Percentiles rank a stretch among this genome's conserved stretches.
Conservation (phyloP, 1,140 invertebrate species). For the Nasonia giraulti region DNA sequence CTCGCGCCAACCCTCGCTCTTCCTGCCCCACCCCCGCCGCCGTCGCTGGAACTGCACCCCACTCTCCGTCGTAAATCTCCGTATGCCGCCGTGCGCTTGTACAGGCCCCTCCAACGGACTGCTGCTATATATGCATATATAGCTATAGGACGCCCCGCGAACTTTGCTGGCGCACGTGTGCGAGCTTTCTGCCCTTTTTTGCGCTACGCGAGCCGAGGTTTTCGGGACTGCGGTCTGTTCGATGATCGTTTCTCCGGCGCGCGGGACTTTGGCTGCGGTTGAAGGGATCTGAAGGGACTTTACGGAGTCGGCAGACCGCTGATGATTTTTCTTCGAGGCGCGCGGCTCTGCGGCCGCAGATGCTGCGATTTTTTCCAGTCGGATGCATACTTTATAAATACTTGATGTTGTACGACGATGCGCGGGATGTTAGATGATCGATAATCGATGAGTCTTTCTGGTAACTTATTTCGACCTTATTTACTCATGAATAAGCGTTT, state of each 20-base stretch:
- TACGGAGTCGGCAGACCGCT: not conserved
- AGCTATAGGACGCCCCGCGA: not conserved
- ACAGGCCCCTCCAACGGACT: no score
- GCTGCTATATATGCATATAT: not conserved
- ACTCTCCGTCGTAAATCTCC: slow-evolving; percentile 57
- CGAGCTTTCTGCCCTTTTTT: not conserved
- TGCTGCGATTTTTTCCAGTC: not conserved
- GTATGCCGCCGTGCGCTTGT: not conserved
- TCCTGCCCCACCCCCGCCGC: slow-evolving; percentile 56
- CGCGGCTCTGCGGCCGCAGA: not conserved
- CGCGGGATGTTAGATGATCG: no score
- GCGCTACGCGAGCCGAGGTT: not conserved
- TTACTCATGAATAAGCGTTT: no score
- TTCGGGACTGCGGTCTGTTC: not conserved
- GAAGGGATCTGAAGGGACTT: not conserved
- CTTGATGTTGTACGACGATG: no score
- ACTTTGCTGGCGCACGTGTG: not conserved
- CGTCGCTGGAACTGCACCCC: slow-evolving; percentile 51
- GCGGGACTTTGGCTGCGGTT: not conserved
- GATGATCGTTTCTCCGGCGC: not conserved
- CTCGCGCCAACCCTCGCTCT: slow-evolving; percentile 62
- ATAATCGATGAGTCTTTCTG: no score
- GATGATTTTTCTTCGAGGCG: not conserved
- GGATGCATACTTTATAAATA: no score
- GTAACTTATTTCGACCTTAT: no score